A percentile compares a stretch with the other conserved stretches of the same genome.
These are phyloP conservation scores for Atractosteus spatula DNA, from an alignment of 2,113 vertebrate species.

Conservation along the genomic window DNA sequence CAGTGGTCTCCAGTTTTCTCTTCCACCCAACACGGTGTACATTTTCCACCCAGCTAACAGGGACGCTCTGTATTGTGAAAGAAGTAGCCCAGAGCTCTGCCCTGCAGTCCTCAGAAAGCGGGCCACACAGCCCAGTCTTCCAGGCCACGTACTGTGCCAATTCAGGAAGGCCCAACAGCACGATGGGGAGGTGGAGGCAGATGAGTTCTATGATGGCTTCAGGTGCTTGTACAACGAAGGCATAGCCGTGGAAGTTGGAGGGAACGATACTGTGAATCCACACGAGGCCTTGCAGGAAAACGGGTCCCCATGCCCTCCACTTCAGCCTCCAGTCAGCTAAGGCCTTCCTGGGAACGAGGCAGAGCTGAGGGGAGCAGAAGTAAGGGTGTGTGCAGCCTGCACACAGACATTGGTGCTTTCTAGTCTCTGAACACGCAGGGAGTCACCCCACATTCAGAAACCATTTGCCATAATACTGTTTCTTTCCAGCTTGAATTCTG, in stretches of 20 bases:
- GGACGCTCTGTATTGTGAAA: slow-evolving; percentile 17
- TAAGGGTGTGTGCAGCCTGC: not conserved
- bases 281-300: slow-evolving; percentile 23
- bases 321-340: slow-evolving; percentile 47
- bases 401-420: fast-evolving
- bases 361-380: not conserved
- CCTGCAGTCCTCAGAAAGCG: slow-evolving; percentile 4
- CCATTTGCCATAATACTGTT: no score
- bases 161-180: not conserved
- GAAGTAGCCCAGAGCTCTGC: not conserved
- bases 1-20: slow-evolving; percentile 43
- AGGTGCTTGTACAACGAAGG: slow-evolving; percentile 53
- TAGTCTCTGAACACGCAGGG: not conserved
- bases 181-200: slow-evolving; percentile 23
- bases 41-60: slow-evolving; percentile 46
- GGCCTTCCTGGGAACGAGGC: not conserved
- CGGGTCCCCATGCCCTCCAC: slow-evolving; percentile 51
- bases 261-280: not conserved
- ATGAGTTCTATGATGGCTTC: slow-evolving; percentile 66
- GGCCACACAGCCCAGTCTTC: not conserved
- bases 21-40: slow-evolving; percentile 51
- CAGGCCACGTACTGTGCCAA: not conserved
- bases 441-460: slow-evolving; percentile 5
- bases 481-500: slow-evolving; percentile 17
- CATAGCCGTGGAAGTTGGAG: not conserved